These are phyloP conservation scores for Panulirus ornatus DNA, from an alignment of 1,140 invertebrate species.

Conservation along the genomic window DNA sequence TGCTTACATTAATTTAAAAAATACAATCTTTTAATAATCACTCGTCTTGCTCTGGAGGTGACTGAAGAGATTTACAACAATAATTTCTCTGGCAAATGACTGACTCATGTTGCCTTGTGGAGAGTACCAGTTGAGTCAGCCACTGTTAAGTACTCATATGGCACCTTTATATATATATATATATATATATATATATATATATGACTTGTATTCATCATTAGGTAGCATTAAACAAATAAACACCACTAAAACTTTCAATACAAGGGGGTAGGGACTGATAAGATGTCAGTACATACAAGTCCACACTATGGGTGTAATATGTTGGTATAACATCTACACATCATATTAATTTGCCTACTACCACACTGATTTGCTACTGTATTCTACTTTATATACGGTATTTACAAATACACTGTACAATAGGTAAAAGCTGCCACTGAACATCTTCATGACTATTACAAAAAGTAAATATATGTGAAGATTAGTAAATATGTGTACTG, in stretches of 20 bases:
- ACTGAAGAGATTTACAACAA: no score
- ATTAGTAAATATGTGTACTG: neutral
- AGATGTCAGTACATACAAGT: neutral
- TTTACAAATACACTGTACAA: slow-evolving; percentile 1
- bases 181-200: no score
- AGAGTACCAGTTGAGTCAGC: neutral
- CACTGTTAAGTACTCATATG: slow-evolving; percentile 1
- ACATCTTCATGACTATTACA: neutral
- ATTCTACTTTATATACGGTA: neutral
- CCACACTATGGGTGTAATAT: neutral
- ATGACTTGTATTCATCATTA: neutral
- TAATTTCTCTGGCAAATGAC: neutral
- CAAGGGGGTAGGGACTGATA: neutral
- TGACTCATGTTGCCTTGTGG: neutral
- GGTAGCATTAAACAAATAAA: neutral
- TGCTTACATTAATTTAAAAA: no score
- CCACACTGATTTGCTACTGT: neutral
- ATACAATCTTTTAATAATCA: no score
- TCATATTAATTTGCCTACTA: neutral
- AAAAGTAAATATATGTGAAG: neutral
- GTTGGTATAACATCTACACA: neutral
- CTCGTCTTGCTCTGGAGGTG: no score
- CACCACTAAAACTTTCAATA: neutral
- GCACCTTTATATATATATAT: neutral
- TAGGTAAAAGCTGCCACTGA: neutral